phyloP scores from a whole-genome alignment of 2,113 vertebrate genomes.

The Anas platyrhynchos region DNA sequence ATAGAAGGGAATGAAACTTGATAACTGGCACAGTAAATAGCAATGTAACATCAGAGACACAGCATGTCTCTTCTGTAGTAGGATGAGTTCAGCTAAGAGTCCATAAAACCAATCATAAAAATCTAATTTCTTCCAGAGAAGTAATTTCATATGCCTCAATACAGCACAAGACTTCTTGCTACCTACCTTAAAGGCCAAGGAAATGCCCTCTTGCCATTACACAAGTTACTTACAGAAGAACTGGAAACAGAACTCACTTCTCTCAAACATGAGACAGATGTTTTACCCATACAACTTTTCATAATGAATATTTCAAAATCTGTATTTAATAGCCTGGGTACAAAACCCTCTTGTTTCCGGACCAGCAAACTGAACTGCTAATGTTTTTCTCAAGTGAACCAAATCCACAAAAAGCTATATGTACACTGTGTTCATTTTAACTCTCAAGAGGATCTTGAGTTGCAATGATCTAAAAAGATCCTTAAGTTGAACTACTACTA shows the following conservation, averaged over 20 bases:
- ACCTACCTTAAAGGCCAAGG: background rate
- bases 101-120: background rate
- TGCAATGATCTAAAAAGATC: background rate
- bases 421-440: background rate
- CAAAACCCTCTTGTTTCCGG: background rate
- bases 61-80: background rate
- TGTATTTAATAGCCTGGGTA: background rate
- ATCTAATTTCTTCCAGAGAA: background rate
- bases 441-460: background rate
- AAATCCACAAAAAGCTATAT: background rate
- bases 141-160: background rate
- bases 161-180: background rate
- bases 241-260: background rate
- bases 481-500: background rate
- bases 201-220: background rate
- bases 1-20: background rate
- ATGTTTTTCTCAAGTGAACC: background rate
- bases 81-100: background rate
- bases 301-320: background rate
- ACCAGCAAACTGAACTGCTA: background rate
- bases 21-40: background rate
- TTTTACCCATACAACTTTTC: background rate
- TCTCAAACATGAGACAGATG: background rate
- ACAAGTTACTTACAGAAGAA: background rate
- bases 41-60: background rate